Conservation (phyloP, 2,888 invertebrate species). For the Blomia tropicalis region DNA sequence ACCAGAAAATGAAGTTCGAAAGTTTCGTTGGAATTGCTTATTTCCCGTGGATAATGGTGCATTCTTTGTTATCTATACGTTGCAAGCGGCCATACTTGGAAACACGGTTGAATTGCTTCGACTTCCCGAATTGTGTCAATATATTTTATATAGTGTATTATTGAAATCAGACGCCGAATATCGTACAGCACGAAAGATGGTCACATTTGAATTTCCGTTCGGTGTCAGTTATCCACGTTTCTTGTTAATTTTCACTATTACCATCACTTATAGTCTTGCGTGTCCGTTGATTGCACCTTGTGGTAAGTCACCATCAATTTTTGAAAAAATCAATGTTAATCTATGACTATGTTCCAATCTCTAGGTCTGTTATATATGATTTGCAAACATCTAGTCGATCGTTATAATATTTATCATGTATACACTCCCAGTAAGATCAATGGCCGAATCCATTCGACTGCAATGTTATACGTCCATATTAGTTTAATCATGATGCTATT, state of each 20-base stretch:
- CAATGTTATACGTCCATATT: conserved; percentile 34
- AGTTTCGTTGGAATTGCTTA: conserved; percentile 45
- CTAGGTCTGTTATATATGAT: conserved; percentile 68
- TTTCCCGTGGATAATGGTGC: conserved; percentile 90
- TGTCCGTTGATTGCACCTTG: conserved; percentile 87
- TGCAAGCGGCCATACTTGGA: conserved; percentile 80
- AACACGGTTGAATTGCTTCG: conserved; percentile 73
- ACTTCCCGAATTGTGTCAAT: conserved; percentile 78
- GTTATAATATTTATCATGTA: conserved; percentile 86
- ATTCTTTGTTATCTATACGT: conserved; percentile 88
- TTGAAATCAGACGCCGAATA: conserved; percentile 25
- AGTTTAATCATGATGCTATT: conserved; percentile 26
- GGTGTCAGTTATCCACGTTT: conserved; percentile 93
- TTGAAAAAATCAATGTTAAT: neutral
- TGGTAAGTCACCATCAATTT: conserved; percentile 40
- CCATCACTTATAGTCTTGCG: conserved; percentile 72
- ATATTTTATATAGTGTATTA: conserved; percentile 49
- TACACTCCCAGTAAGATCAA: conserved; percentile 76
- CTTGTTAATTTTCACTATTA: conserved; percentile 69
- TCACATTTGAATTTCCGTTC: conserved; percentile 78
- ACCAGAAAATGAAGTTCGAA: neutral
- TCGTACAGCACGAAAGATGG: conserved; percentile 33
- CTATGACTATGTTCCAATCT: conserved; percentile 52
- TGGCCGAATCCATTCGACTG: conserved; percentile 51
- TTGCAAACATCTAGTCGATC: conserved; percentile 79